Evolutionary conservation across 1,140 invertebrate genomes (phyloP).

Genomic region (Contarinia nasturtii): DNA sequence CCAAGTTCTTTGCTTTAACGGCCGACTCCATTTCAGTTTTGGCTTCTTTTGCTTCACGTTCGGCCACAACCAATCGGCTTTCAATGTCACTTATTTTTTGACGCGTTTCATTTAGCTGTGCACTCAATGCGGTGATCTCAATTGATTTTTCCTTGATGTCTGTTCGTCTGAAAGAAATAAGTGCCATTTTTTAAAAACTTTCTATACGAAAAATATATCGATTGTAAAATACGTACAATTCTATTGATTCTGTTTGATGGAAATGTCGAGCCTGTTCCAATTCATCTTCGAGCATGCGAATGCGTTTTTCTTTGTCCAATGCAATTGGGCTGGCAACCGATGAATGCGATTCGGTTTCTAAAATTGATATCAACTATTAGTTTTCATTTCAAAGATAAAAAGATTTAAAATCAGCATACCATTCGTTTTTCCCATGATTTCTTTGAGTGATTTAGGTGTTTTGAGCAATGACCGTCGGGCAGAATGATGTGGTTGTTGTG

Average conservation of each 20-base stretch:
- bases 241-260: neutral
- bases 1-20: constrained; percentile 13
- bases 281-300: neutral
- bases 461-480: neutral
- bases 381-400: no score
- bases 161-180: no score
- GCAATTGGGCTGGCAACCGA: neutral
- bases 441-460: neutral
- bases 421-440: neutral
- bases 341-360: neutral
- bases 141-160: no score
- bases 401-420: no score
- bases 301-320: neutral
- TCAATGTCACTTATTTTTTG: constrained; percentile 4
- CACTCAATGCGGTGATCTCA: constrained; percentile 19
- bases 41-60: constrained; percentile 1
- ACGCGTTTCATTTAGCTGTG: constrained; percentile 13
- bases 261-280: neutral
- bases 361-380: no score
- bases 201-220: no score
- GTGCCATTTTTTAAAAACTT: no score
- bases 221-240: constrained; percentile 9
- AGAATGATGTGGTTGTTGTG: neutral
- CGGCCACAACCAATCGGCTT: neutral
- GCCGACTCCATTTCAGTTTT: constrained; percentile 6